Conservation (phyloP, 2,888 invertebrate genomes). For the Argyresthia goedartella region DNA sequence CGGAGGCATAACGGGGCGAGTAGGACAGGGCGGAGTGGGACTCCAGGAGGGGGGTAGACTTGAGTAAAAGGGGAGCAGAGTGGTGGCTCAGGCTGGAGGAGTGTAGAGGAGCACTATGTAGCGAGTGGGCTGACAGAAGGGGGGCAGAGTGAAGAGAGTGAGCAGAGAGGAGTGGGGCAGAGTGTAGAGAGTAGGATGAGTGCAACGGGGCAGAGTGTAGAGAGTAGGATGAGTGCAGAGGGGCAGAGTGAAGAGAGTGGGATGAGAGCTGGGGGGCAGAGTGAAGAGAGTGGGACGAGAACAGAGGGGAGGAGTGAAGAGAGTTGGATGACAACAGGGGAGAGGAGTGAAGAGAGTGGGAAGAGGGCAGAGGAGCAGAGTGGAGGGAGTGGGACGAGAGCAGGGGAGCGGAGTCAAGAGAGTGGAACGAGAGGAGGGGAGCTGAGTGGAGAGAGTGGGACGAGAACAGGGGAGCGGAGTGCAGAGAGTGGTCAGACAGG, state of each 20-base stretch:
- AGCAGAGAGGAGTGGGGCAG: constrained; percentile 7
- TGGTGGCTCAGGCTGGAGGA: constrained; percentile 13
- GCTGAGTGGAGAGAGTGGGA: constrained; percentile 11
- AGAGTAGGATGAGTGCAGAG: too few relatives aligned
- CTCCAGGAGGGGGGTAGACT: not conserved
- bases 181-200: not conserved
- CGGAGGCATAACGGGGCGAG: not conserved
- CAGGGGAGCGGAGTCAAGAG: constrained; percentile 9
- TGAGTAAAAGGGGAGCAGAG: not conserved
- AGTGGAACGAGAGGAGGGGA: constrained; percentile 12
- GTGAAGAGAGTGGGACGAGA: too few relatives aligned
- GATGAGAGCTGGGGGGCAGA: too few relatives aligned
- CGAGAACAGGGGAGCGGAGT: constrained; percentile 9
- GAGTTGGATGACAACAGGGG: too few relatives aligned
- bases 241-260: too few relatives aligned
- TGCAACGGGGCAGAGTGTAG: too few relatives aligned
- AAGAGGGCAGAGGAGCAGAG: too few relatives aligned
- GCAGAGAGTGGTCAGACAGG: constrained; percentile 9
- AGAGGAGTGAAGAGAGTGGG: too few relatives aligned
- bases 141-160: not conserved
- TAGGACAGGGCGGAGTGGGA: not conserved
- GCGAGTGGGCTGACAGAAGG: constrained; percentile 5
- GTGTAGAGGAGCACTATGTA: not conserved
- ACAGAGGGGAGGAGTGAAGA: too few relatives aligned
- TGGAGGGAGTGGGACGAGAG: not conserved